These are phyloP conservation scores for Tachina lurida DNA, from an alignment of 2,888 invertebrate genomes.

Conservation along the genomic window DNA sequence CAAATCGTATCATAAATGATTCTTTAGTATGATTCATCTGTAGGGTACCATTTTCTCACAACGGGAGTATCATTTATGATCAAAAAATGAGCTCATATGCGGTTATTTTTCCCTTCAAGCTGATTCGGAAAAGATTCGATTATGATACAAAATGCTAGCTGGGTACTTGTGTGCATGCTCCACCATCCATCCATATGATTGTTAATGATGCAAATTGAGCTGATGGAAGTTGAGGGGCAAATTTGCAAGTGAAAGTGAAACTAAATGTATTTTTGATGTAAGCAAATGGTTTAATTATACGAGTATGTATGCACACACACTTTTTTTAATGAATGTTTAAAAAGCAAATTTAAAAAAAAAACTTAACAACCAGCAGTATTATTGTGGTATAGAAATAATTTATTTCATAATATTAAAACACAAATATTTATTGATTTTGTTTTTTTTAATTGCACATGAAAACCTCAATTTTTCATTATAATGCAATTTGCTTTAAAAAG, in stretches of 20 bases:
- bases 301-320: background rate
- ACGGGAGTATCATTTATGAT: too few relatives aligned
- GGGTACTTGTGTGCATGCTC: background rate
- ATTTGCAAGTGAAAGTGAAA: slow-evolving; percentile 81
- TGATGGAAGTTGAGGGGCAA: slow-evolving; percentile 73
- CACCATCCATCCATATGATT: slow-evolving; percentile 18
- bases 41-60: too few relatives aligned
- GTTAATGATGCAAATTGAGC: slow-evolving; percentile 73
- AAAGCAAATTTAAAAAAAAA: background rate
- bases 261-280: slow-evolving; percentile 29
- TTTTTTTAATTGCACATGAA: slow-evolving; percentile 43
- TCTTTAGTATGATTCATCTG: too few relatives aligned
- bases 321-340: background rate
- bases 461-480: slow-evolving; percentile 53
- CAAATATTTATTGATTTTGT: slow-evolving; percentile 39
- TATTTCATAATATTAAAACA: slow-evolving; percentile 28
- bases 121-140: too few relatives aligned
- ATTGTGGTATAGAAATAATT: background rate
- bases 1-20: too few relatives aligned
- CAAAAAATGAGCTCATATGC: too few relatives aligned
- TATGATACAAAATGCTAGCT: too few relatives aligned
- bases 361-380: background rate
- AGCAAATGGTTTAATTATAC: slow-evolving; percentile 56
- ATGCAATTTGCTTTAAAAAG: slow-evolving; percentile 40
- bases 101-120: too few relatives aligned